Evolutionary conservation across 2,888 invertebrate genomes (phyloP), one percentile per base, ranked within the genome.

Genomic region (Drosophila atroscutellata): DNA sequence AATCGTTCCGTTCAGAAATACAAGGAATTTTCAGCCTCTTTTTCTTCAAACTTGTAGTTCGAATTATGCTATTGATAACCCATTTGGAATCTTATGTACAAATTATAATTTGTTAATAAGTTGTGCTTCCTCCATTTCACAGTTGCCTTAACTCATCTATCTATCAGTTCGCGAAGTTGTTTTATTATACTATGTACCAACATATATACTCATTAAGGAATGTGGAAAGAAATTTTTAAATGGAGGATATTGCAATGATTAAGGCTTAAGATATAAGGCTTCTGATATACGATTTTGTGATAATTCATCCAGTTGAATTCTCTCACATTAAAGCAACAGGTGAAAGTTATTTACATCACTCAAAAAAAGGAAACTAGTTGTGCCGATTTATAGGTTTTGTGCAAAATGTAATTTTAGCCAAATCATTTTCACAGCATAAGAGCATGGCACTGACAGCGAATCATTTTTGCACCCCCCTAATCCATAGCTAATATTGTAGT

Each of bases 361-460:
- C 15, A 45, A 20, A 26, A 8, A 24, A 8, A 18, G n/a, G 11
- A 34, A 52, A 47, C 32, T 60, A 20, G 51, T 65, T 34, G 5
- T 51, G 26, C 8, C 50, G 42, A 56, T 67, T 28, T 50, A 36
- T 24, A 50, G 37, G 39, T 57, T 50, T 47, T 49, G 39, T 45
- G 15, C 56, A 39, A 66, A 69, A 74, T 64, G 66, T 60, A 77
- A 72, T 77, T 77, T 69, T 51, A 34, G 42, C 37, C 51, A 66
- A 63, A 60, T 73, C 59, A 59, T 51, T 54, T 59, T 47, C 45
- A 30, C 45, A 67, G 36, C 49, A 68, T 39, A 59, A 45, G 47
- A 70, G 56, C 64, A 67, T 70, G 75, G 74, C 51, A 77, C 65
- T 77, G 77, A 77, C 77, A 67, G 79, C 49, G 55, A 78, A 66